Percentiles rank a stretch among this genome's conserved stretches.
Evolutionary conservation across 2,888 invertebrate species (phyloP).

Genomic region (Kryphioiulus occultus): DNA sequence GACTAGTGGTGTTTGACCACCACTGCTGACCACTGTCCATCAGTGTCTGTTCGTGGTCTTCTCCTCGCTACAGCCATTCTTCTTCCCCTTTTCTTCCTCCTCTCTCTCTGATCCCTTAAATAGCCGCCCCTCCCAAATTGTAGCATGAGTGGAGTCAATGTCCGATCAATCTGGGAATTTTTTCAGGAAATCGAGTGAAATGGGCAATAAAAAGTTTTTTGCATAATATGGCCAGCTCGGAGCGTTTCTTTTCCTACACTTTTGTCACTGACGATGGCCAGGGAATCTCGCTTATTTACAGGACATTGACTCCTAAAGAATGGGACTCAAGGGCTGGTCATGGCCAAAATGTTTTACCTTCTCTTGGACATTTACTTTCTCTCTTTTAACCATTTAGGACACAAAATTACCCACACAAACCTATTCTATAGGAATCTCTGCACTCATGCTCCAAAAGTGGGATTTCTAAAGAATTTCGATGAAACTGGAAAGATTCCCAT

Average conservation of each 20-base stretch:
- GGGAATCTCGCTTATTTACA: neutral
- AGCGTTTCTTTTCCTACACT: neutral
- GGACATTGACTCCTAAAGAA: neutral
- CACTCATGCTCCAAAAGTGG: no score
- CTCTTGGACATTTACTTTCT: no score
- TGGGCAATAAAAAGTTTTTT: neutral
- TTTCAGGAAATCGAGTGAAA: constrained; percentile 12
- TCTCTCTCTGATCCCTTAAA: neutral
- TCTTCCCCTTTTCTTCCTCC: constrained; percentile 1
- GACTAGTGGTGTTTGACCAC: no score
- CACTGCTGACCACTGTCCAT: neutral
- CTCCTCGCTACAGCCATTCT: neutral
- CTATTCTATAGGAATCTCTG: no score
- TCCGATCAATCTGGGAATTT: constrained; percentile 23
- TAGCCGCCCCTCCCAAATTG: neutral
- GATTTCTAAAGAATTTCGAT: no score
- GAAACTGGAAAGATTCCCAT: no score
- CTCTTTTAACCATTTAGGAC: no score
- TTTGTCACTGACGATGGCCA: neutral
- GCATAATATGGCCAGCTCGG: neutral
- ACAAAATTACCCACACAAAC: no score
- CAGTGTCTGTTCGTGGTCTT: neutral
- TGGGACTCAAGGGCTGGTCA: neutral
- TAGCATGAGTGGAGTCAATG: constrained; percentile 2
- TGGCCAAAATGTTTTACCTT: neutral